Percentiles rank a stretch among this genome's conserved stretches.
Evolutionary conservation across 2,888 invertebrate genomes (phyloP).

Genomic region (Phanerotoma sp.): DNA sequence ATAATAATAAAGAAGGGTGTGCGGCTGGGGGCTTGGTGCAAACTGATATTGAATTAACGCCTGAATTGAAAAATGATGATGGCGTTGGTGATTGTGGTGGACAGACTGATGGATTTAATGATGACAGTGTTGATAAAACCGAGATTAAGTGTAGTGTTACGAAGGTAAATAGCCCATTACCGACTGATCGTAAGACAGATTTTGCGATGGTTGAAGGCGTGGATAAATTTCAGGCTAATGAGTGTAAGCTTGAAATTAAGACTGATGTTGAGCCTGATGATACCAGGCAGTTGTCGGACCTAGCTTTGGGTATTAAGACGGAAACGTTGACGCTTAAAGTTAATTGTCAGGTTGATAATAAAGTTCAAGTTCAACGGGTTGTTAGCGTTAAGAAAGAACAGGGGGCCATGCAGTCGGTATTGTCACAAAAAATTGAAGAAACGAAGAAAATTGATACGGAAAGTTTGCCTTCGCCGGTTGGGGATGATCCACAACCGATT

Average conservation of each 20-base stretch:
- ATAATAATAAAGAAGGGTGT: no score
- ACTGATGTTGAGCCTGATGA: slow-evolving; percentile 37
- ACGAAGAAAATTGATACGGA: slow-evolving; percentile 35
- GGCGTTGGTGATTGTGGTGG: no score
- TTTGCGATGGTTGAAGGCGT: no score
- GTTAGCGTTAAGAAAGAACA: slow-evolving; percentile 43
- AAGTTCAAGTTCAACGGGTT: slow-evolving; percentile 4
- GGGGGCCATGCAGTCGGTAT: no score
- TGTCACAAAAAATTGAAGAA: slow-evolving; percentile 48
- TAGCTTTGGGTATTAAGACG: slow-evolving; percentile 19
- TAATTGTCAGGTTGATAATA: slow-evolving; percentile 33
- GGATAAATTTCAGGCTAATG: slow-evolving; percentile 35
- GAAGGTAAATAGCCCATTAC: slow-evolving; percentile 4
- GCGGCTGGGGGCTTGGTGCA: no score
- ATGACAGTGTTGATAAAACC: background rate
- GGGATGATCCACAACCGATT: slow-evolving; percentile 68
- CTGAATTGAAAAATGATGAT: no score
- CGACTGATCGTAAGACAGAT: no score
- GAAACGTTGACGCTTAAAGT: slow-evolving; percentile 33
- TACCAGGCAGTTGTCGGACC: slow-evolving; percentile 37
- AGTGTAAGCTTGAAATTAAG: slow-evolving; percentile 40
- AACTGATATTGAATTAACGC: no score
- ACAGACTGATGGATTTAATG: background rate
- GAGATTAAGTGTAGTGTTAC: background rate
- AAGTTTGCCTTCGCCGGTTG: slow-evolving; percentile 47